Conservation (phyloP, 2,797 vertebrate genomes). For the Ctenochaetus hawaiiensis region DNA sequence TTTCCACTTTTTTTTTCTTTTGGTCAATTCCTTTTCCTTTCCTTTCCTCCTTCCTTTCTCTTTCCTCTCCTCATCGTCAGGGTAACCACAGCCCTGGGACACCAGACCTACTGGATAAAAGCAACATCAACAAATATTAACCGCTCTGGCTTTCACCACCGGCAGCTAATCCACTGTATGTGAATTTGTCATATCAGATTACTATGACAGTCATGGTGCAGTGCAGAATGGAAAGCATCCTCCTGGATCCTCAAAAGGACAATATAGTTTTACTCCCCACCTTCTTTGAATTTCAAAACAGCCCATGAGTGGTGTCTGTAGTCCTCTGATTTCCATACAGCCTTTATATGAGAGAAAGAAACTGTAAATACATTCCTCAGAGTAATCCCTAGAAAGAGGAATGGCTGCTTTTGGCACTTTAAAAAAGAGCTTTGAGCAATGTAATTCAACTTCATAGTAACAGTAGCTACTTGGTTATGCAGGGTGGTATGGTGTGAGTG, state of each 20-base stretch:
- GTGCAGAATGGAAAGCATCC: constrained; percentile 94
- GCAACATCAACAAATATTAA: constrained; percentile 99
- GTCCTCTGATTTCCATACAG: constrained; percentile 98
- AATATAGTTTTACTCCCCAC: constrained; percentile 91
- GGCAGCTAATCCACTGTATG: constrained; percentile 99
- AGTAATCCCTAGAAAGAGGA: constrained; percentile 97
- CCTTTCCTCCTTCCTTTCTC: background rate
- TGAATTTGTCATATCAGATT: constrained; percentile 99
- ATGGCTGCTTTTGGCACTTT: constrained; percentile 86
- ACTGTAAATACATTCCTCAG: constrained; percentile 97
- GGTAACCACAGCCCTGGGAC: constrained; percentile 97
- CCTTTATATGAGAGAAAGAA: constrained; percentile 94
- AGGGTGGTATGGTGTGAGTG: constrained; percentile 72
- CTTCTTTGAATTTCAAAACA: constrained; percentile 99
- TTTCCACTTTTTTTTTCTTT: background rate
- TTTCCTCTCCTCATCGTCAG: constrained; percentile 90
- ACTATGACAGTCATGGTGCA: constrained; percentile 99
- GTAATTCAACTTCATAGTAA: constrained; percentile 98
- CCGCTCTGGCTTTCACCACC: constrained; percentile 96
- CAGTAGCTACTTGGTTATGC: constrained; percentile 94
- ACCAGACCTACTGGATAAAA: constrained; percentile 97
- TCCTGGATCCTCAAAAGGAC: constrained; percentile 94
- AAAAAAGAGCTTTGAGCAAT: constrained; percentile 93
- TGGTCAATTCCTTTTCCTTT: constrained; percentile 43
- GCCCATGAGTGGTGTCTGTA: constrained; percentile 94